Evolutionary conservation across 2,113 vertebrate genomes (phyloP).

Genomic region (chimpanzee (Pan troglodytes)): NHGRI_mPanTro3-v2.1_pri NC_072404.2:159405501-159406000

Average conservation of each 20-base stretch:
- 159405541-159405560: not conserved
- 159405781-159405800: not conserved
- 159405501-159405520: not conserved
- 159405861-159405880: not conserved
- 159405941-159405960: not conserved
- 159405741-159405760: not conserved
- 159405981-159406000: not conserved
- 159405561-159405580: not conserved
- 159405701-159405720: not conserved
- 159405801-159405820: too few species aligned
- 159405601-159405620: not conserved
- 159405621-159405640: too few species aligned
- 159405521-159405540: not conserved
- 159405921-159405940: not conserved
- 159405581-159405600: not conserved
- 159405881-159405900: not conserved
- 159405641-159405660: not conserved
- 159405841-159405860: too few species aligned
- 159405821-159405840: fast-evolving
- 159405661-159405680: not conserved
- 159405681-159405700: not conserved
- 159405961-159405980: not conserved
- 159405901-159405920: not conserved
- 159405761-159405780: not conserved
- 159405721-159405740: not conserved